These are phyloP conservation scores for Drosophila novamexicana DNA, from an alignment of 1,140 invertebrate genomes.

Conservation along the genomic window DNA sequence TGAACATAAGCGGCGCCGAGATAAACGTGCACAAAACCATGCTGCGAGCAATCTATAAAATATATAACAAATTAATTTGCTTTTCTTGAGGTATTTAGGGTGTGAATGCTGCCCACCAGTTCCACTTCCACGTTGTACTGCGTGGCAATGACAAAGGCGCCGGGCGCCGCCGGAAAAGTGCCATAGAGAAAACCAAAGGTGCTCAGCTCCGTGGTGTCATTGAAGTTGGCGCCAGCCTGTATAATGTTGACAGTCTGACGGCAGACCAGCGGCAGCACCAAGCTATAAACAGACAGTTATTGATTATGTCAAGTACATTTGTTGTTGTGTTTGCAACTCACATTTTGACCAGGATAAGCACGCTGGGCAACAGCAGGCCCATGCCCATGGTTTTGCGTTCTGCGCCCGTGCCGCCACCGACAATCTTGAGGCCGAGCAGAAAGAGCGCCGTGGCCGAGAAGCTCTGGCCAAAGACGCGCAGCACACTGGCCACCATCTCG, in stretches of 20 bases:
- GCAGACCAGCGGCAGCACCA: conserved; percentile 94
- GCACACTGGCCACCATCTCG: conserved; percentile 89
- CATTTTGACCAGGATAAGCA: conserved; percentile 95
- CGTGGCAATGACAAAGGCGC: conserved; percentile 96
- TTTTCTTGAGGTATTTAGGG: neutral
- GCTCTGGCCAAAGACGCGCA: conserved; percentile 93
- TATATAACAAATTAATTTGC: conserved; percentile 18
- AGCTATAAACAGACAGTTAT: conserved; percentile 85
- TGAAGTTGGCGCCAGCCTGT: conserved; percentile 88
- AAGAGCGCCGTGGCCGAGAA: conserved; percentile 97
- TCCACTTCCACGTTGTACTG: conserved; percentile 94
- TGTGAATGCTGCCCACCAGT: conserved; percentile 87
- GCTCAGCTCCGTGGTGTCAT: conserved; percentile 91
- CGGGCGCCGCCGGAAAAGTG: conserved; percentile 97
- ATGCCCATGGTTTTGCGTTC: conserved; percentile 58
- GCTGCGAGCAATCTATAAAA: conserved; percentile 91
- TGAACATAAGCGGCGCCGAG: conserved; percentile 97
- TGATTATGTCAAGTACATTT: neutral
- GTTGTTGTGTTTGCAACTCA: conserved; percentile 77
- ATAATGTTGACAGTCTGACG: conserved; percentile 93
- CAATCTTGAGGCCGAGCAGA: conserved; percentile 95
- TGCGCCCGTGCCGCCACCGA: conserved; percentile 93
- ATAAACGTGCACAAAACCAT: conserved; percentile 97
- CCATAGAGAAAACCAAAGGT: conserved; percentile 98
- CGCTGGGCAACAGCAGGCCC: conserved; percentile 89